phyloP scores from a whole-genome alignment of 2,113 vertebrate species.

The Sterrhoptilus dennistouni region DNA sequence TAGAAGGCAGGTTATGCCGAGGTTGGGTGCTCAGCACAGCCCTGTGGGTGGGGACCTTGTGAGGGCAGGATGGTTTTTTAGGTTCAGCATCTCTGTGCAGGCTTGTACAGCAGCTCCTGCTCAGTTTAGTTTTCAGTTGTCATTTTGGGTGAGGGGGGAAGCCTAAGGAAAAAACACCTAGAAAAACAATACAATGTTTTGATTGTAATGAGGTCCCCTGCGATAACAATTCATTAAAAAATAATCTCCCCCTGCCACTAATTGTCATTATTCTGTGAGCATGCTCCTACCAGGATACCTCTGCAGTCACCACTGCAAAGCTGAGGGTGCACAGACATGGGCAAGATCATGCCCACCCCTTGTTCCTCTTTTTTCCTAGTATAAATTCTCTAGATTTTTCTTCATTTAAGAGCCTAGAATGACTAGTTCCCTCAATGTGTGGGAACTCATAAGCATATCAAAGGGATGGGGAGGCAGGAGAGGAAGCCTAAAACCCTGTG shows the following conservation, averaged over 20 bases:
- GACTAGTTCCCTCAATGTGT: background rate
- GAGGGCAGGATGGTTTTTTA: background rate
- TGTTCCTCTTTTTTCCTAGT: background rate
- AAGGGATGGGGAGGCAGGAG: background rate
- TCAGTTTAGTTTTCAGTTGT: background rate
- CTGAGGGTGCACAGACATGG: background rate
- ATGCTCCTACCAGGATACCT: background rate
- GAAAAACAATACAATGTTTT: background rate
- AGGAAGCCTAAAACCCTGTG: background rate
- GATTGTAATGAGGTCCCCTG: background rate
- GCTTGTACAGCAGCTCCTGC: background rate
- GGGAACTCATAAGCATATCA: background rate
- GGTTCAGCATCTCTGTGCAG: background rate
- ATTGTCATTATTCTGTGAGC: background rate
- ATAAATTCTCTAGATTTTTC: background rate
- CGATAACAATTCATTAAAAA: background rate
- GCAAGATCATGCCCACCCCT: background rate
- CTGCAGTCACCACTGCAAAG: background rate
- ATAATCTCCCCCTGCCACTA: background rate
- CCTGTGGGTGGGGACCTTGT: fast-evolving
- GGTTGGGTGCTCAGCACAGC: background rate
- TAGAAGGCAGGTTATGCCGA: background rate
- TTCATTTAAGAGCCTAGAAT: background rate
- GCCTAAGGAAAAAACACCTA: background rate
- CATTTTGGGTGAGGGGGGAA: background rate